These are phyloP conservation scores for Ictalurus furcatus DNA, from an alignment of 2,113 vertebrate species.

Conservation along the genomic window DNA sequence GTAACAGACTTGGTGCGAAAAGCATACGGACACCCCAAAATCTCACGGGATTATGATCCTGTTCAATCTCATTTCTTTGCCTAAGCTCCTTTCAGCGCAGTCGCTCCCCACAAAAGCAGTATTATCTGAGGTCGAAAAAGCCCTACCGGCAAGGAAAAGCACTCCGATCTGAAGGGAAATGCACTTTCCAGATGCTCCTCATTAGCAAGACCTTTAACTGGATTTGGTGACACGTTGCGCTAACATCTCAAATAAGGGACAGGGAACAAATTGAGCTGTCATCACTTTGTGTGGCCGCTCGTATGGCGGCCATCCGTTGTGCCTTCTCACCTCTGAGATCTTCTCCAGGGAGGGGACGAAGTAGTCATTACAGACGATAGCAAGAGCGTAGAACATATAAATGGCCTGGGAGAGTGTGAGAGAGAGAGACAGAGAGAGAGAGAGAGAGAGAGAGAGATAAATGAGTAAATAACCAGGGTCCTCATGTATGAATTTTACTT, in stretches of 20 bases:
- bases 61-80: constrained; percentile 38
- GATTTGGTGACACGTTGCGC: constrained; percentile 13
- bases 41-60: constrained; percentile 19
- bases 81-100: constrained; percentile 31
- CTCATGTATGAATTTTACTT: neutral
- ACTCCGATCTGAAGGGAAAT: neutral
- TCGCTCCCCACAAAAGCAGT: constrained; percentile 7
- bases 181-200: neutral
- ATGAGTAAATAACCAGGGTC: neutral
- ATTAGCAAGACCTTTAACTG: constrained; percentile 38
- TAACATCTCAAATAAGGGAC: neutral
- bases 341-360: constrained; percentile 81
- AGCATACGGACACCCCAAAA: constrained; percentile 10
- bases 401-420: constrained; percentile 65
- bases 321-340: constrained; percentile 75
- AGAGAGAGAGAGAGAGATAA: neutral
- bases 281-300: neutral
- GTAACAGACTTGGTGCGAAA: neutral
- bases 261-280: constrained; percentile 37
- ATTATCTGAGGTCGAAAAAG: constrained; percentile 17
- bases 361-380: constrained; percentile 78
- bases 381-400: constrained; percentile 81
- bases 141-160: neutral
- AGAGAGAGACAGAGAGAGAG: neutral
- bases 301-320: neutral